phyloP scores from a whole-genome alignment of 2,888 invertebrate species.

The Drosophila fungiperda region DNA sequence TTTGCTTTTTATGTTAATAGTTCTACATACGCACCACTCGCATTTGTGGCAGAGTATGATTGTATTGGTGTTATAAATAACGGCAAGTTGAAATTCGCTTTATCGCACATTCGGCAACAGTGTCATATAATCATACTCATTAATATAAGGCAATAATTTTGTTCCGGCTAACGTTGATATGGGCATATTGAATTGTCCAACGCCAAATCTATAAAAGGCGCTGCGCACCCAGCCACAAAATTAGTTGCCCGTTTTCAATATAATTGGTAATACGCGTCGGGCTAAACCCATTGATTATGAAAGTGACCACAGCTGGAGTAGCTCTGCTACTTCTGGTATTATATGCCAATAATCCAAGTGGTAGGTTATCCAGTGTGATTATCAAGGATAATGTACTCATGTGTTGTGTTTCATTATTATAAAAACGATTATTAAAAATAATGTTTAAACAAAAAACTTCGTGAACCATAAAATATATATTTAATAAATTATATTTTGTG shows the following conservation, averaged over 20 bases:
- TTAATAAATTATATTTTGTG: neutral
- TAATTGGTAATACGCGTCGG: slow-evolving; percentile 71
- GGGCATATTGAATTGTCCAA: slow-evolving; percentile 23
- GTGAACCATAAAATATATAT: neutral
- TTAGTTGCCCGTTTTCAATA: slow-evolving; percentile 74
- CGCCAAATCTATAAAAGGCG: slow-evolving; percentile 79
- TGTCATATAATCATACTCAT: slow-evolving; percentile 58
- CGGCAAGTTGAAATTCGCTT: slow-evolving; percentile 43
- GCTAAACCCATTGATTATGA: slow-evolving; percentile 71
- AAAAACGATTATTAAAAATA: neutral
- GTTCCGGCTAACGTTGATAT: slow-evolving; percentile 37
- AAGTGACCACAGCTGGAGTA: slow-evolving; percentile 64
- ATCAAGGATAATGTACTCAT: slow-evolving; percentile 23
- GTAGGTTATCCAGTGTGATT: slow-evolving; percentile 66
- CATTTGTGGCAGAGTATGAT: neutral
- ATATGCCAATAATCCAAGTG: slow-evolving; percentile 68
- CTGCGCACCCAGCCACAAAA: slow-evolving; percentile 42
- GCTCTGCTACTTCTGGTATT: slow-evolving; percentile 75
- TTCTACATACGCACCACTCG: slow-evolving; percentile 5
- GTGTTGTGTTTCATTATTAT: slow-evolving; percentile 11
- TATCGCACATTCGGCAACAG: slow-evolving; percentile 70
- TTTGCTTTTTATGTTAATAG: slow-evolving; percentile 58
- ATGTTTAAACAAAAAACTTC: too few relatives aligned
- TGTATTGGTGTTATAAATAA: slow-evolving; percentile 64
- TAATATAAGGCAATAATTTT: slow-evolving; percentile 69